Evolutionary conservation across 1,140 invertebrate genomes (phyloP).

Genomic region (Drosophila ficusphila): DNA sequence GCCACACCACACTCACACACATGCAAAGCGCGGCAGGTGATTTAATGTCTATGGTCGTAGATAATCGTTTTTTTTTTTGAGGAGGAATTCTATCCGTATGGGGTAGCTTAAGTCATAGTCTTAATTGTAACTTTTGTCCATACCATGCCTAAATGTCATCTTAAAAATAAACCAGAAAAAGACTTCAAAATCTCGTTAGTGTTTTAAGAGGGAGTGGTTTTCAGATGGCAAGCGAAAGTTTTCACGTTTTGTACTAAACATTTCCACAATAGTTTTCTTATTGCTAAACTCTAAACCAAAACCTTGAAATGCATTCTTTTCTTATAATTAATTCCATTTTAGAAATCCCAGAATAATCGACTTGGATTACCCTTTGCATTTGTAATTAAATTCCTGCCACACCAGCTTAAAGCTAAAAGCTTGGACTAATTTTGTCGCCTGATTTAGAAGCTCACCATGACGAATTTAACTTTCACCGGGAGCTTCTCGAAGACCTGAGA

Average conservation of each 20-base stretch:
- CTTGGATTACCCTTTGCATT: no score
- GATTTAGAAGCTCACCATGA: not conserved
- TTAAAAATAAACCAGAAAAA: conserved; percentile 62
- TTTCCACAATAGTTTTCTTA: no score
- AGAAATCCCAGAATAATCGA: no score
- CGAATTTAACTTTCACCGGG: not conserved
- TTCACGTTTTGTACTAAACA: not conserved
- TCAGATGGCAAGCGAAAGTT: not conserved
- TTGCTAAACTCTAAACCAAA: no score
- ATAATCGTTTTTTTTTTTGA: conserved; percentile 54
- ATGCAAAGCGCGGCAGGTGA: not conserved
- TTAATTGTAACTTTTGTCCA: conserved; percentile 39
- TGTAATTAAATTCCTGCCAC: not conserved
- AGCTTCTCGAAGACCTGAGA: not conserved
- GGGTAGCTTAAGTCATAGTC: conserved; percentile 39
- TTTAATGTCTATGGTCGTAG: conserved; percentile 20
- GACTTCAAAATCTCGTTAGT: conserved; percentile 15
- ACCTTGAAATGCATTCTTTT: no score
- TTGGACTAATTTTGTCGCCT: conserved; percentile 13
- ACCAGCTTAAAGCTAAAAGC: conserved; percentile 10
- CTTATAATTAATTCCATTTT: no score
- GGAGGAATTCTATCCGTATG: conserved; percentile 13
- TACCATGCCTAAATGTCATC: conserved; percentile 53
- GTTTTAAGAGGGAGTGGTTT: not conserved
- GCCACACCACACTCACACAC: conserved; percentile 15